Evolutionary conservation across 1,140 invertebrate genomes (phyloP), one percentile per base, ranked within the genome.

Genomic region (Atopsyche davidsoni): DNA sequence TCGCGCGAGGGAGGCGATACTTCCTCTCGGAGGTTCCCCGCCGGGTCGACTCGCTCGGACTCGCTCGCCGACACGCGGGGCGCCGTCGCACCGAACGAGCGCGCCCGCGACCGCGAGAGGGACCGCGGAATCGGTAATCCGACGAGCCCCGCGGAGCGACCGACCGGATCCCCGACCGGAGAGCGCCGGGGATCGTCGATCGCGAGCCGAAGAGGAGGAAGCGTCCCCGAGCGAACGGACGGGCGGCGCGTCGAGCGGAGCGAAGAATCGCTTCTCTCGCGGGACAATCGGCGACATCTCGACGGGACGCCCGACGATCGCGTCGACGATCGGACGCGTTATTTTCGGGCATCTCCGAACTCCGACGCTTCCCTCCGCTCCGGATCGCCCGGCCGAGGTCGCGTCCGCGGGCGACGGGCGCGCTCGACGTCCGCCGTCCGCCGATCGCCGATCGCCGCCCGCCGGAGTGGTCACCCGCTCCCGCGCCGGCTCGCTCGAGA

Each of bases 181-280:
- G 24, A 28, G 24, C 6, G 24, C 24, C 24, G n/a, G n/a, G 6
- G 4, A n/a, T n/a, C 24, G n/a, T 6, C 24, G 24, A n/a, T 28
- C 6, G 4, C 11, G 17, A 35, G 19, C 19, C 31, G 44, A n/a
- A n/a, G n/a, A n/a, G n/a, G 44, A 46, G 31, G 21, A 34, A 46
- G 32, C 3, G 44, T 9, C 31, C 31, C 32, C n/a, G n/a, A n/a
- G 6, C 6, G 4, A 28, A 7, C 24, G 6, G 24, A 7, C 24
- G n/a, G 24, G 24, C 24, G 24, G n/a, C n/a, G n/a, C 6, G 4
- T 6, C 24, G 24, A 28, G 24, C 6, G n/a, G 24, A n/a, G n/a
- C n/a, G n/a, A n/a, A 28, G 4, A 28, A n/a, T n/a, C 6, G 24
- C n/a, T n/a, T n/a, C n/a, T n/a, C n/a, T n/a, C n/a, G n/a, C n/a